phyloP scores from a whole-genome alignment of 2,888 invertebrate species.

The Dicyrtoma fusca region DNA sequence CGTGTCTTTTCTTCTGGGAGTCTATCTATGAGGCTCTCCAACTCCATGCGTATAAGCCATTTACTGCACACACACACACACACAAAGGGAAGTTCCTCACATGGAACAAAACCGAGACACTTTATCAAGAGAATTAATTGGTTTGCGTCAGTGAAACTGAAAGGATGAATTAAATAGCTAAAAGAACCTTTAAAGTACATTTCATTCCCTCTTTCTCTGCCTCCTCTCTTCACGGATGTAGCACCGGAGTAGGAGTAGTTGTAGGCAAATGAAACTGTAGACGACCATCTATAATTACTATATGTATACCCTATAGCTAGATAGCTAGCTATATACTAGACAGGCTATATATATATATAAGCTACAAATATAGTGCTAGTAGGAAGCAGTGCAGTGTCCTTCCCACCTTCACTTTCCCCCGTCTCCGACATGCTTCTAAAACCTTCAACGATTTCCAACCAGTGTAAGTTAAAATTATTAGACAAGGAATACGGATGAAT shows the following conservation, averaged over 20 bases:
- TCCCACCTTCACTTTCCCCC: no score
- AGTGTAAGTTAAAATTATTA: neutral
- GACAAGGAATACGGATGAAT: neutral
- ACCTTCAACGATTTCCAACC: no score
- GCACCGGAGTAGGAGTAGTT: neutral
- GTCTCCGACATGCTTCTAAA: no score
- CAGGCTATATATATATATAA: no score
- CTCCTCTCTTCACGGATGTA: no score
- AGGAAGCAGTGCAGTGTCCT: no score
- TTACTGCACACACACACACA: slow-evolving; percentile 6
- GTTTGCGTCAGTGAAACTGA: slow-evolving; percentile 22
- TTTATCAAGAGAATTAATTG: slow-evolving; percentile 22
- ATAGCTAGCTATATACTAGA: no score
- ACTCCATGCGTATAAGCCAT: slow-evolving; percentile 21
- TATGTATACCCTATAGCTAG: no score
- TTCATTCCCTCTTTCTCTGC: neutral
- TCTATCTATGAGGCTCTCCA: neutral
- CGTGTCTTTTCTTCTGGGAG: neutral
- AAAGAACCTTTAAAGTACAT: slow-evolving; percentile 7
- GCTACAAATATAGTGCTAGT: no score
- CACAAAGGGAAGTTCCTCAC: slow-evolving; percentile 8
- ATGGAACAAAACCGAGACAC: slow-evolving; percentile 5
- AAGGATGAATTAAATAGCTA: slow-evolving; percentile 21
- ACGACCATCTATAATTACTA: no score
- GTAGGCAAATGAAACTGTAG: no score